Percentiles rank a stretch among this genome's conserved stretches.
phyloP scores from a whole-genome alignment of 2,888 invertebrate species.

The Hofmannophila pseudospretella region DNA sequence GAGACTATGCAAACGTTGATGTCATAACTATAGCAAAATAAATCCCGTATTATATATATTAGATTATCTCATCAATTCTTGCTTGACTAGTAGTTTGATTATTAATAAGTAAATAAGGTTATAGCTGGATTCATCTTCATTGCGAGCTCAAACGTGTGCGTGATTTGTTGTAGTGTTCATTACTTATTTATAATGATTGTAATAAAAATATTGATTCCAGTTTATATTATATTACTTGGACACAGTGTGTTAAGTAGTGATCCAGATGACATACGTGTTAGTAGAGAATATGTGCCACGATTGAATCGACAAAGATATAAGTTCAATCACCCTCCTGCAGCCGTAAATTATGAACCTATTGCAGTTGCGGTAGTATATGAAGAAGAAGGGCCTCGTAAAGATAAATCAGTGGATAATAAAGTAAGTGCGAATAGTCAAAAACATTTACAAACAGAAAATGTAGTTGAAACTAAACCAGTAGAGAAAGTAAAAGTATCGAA shows the following conservation, averaged over 20 bases:
- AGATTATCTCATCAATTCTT: constrained; percentile 32
- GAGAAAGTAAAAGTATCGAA: neutral
- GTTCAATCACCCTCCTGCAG: constrained; percentile 37
- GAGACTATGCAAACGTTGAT: constrained; percentile 30
- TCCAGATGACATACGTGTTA: constrained; percentile 9
- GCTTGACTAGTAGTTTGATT: constrained; percentile 56
- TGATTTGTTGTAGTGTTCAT: constrained; percentile 34
- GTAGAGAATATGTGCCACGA: constrained; percentile 12
- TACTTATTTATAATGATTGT: constrained; percentile 21
- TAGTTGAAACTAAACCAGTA: neutral
- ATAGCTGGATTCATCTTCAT: constrained; percentile 48
- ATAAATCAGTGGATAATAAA: constrained; percentile 10
- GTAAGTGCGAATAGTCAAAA: constrained; percentile 4
- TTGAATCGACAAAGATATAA: constrained; percentile 14
- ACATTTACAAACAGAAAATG: neutral
- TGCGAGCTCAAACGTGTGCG: constrained; percentile 42
- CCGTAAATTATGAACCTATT: constrained; percentile 26
- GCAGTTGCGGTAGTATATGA: constrained; percentile 31
- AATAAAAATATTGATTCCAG: constrained; percentile 16
- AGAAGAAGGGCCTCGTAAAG: constrained; percentile 10
- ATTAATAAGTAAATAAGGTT: constrained; percentile 17
- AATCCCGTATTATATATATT: constrained; percentile 20
- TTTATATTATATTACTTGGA: constrained; percentile 16
- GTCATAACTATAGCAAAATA: constrained; percentile 30
- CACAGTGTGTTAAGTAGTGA: constrained; percentile 23